Evolutionary conservation across 2,888 invertebrate species (phyloP).

Genomic region (Drosophila nr. perissopoda): DNA sequence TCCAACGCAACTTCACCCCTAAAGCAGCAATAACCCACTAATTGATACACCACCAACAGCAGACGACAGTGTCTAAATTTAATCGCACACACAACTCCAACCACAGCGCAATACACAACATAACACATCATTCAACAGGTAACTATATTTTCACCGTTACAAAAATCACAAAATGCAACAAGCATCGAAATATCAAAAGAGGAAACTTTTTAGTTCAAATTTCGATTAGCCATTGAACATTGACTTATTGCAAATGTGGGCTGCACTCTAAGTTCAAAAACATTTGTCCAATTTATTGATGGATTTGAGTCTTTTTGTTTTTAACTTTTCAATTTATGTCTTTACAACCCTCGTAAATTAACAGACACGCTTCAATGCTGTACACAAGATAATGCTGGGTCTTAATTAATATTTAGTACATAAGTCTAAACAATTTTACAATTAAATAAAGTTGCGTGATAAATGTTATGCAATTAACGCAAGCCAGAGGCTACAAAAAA

Average conservation of each 20-base stretch:
- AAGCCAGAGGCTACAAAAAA: slow-evolving; percentile 33
- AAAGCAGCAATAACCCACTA: slow-evolving; percentile 27
- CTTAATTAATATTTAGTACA: slow-evolving; percentile 56
- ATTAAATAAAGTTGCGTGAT: slow-evolving; percentile 71
- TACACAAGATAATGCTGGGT: slow-evolving; percentile 17
- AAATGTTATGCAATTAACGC: slow-evolving; percentile 62
- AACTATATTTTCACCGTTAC: background rate
- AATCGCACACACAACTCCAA: background rate
- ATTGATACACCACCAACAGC: slow-evolving; percentile 5
- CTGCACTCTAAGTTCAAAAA: background rate
- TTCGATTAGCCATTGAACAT: background rate
- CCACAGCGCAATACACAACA: background rate
- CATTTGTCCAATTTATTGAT: background rate
- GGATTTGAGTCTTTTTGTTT: background rate
- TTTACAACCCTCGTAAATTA: slow-evolving; percentile 1
- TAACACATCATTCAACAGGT: slow-evolving; percentile 26
- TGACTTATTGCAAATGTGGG: background rate
- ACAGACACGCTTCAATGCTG: slow-evolving; percentile 32
- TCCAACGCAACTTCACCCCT: slow-evolving; percentile 71
- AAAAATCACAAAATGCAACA: background rate
- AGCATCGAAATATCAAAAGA: background rate
- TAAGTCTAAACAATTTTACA: slow-evolving; percentile 34
- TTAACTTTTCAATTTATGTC: background rate
- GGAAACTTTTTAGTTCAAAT: background rate
- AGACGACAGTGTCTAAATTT: background rate